Evolutionary conservation across 2,797 vertebrate species (phyloP).

Genomic region (Xenopus petersii): DNA sequence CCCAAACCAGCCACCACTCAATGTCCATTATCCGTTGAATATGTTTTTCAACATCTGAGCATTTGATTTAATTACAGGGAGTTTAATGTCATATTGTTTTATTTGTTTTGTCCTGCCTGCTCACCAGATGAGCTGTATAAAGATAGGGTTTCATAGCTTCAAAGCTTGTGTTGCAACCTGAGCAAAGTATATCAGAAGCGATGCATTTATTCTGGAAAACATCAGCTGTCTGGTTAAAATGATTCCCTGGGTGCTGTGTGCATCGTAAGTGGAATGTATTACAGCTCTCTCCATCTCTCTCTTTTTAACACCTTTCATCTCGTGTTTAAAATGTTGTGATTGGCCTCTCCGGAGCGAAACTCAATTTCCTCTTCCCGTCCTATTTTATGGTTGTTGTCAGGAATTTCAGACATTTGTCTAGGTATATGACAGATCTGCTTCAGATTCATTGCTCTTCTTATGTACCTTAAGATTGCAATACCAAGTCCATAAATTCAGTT

Average conservation of each 20-base stretch:
- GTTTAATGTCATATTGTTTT: conserved; percentile 9
- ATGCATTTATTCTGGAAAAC: conserved; percentile 42
- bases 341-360: conserved; percentile 51
- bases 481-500: conserved; percentile 70
- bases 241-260: conserved; percentile 38
- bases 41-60: background rate
- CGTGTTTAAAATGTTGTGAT: conserved; percentile 63
- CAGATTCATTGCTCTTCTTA: conserved; percentile 71
- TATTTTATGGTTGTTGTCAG: conserved; percentile 70
- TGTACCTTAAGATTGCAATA: conserved; percentile 73
- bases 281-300: conserved; percentile 55
- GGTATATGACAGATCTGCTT: conserved; percentile 61
- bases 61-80: conserved; percentile 12
- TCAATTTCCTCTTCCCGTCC: conserved; percentile 53
- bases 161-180: conserved; percentile 21
- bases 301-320: conserved; percentile 49
- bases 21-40: conserved; percentile 10
- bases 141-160: conserved; percentile 23
- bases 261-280: conserved; percentile 46
- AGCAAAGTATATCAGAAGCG: conserved; percentile 27
- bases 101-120: conserved; percentile 35
- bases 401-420: conserved; percentile 62
- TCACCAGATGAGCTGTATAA: conserved; percentile 25
- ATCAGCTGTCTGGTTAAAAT: conserved; percentile 45
- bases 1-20: conserved; percentile 1